Evolutionary conservation across 2,888 invertebrate species (phyloP).

Genomic region (Chesias legatella): DNA sequence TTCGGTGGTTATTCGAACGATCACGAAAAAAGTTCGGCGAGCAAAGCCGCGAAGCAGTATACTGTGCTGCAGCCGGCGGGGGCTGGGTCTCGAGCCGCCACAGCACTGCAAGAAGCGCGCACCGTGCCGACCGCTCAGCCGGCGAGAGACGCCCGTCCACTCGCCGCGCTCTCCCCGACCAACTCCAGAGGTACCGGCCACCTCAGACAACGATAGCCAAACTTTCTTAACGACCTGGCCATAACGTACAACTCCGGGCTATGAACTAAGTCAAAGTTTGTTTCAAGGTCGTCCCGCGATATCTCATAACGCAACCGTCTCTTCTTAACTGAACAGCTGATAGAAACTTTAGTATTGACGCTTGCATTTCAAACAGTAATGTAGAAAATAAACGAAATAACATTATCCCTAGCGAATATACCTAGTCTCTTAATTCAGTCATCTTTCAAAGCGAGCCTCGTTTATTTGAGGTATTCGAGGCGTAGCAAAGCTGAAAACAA

Average conservation of each 20-base stretch:
- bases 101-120: constrained; percentile 88
- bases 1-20: constrained; percentile 86
- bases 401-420: constrained; percentile 15
- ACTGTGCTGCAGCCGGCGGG: constrained; percentile 93
- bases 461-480: constrained; percentile 30
- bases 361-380: constrained; percentile 24
- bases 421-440: constrained; percentile 29
- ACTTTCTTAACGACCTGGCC: constrained; percentile 73
- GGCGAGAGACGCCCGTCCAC: constrained; percentile 68
- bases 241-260: constrained; percentile 64
- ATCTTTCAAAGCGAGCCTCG: constrained; percentile 34
- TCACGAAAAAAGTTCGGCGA: constrained; percentile 62
- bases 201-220: constrained; percentile 59
- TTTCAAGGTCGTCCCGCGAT: constrained; percentile 69
- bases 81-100: constrained; percentile 89
- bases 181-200: constrained; percentile 85
- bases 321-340: constrained; percentile 40
- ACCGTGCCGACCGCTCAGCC: constrained; percentile 75
- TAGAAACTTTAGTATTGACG: constrained; percentile 30
- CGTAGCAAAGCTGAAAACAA: constrained; percentile 45
- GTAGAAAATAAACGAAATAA: constrained; percentile 15
- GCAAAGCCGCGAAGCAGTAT: constrained; percentile 87
- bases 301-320: constrained; percentile 48
- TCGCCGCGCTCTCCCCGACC: constrained; percentile 85
- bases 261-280: constrained; percentile 70